A percentile compares a stretch with the other conserved stretches of the same genome.
Evolutionary conservation across 2,888 invertebrate genomes (phyloP).

Genomic region (Trichopria drosophilae): DNA sequence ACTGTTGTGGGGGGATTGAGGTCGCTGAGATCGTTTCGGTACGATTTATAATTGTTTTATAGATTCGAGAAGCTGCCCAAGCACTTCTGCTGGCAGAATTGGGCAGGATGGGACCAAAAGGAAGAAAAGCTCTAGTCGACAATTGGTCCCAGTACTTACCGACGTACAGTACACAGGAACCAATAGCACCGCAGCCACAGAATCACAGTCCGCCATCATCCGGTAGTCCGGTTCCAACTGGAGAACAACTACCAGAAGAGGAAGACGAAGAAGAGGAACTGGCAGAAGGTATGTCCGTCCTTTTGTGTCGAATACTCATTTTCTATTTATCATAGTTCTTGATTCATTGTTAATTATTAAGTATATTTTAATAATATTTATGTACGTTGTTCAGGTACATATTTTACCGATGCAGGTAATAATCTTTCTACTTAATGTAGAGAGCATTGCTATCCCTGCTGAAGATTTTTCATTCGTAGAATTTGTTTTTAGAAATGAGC

Average conservation of each 20-base stretch:
- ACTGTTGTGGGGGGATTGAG: too few relatives aligned
- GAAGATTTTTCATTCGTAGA: too few relatives aligned
- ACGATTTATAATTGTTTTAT: constrained; percentile 5
- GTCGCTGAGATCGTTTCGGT: constrained; percentile 9
- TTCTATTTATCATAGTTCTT: too few relatives aligned
- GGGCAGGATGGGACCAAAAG: constrained; percentile 82
- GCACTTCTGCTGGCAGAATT: constrained; percentile 92
- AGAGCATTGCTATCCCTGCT: neutral
- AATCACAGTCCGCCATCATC: constrained; percentile 57
- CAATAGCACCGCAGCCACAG: constrained; percentile 70
- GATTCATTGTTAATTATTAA: neutral
- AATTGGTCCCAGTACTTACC: constrained; percentile 96
- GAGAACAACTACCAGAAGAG: constrained; percentile 66
- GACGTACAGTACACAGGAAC: constrained; percentile 79
- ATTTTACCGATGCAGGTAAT: neutral
- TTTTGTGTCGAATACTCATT: neutral
- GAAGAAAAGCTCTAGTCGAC: constrained; percentile 89
- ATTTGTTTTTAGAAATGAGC: constrained; percentile 52
- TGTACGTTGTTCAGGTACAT: neutral
- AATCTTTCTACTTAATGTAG: neutral
- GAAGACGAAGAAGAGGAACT: constrained; percentile 85
- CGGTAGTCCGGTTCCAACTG: constrained; percentile 47
- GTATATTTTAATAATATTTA: neutral
- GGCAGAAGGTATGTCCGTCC: constrained; percentile 63
- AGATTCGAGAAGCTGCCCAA: constrained; percentile 91